phyloP scores from a whole-genome alignment of 2,113 vertebrate species.

The Eptesicus fuscus region DNA sequence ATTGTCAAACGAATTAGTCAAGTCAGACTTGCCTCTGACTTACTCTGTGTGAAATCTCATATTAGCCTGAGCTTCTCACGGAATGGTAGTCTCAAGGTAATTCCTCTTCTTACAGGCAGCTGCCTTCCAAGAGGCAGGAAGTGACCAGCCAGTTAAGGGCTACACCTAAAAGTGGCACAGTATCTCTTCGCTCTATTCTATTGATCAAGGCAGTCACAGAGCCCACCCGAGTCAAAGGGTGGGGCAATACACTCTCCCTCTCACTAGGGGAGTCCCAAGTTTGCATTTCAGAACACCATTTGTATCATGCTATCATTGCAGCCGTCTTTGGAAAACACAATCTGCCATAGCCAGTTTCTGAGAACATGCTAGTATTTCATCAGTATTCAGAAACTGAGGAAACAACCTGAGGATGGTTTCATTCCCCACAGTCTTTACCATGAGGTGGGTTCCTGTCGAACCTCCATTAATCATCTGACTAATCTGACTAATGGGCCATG shows the following conservation, averaged over 20 bases:
- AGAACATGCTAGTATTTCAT: not conserved
- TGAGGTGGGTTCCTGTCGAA: not conserved
- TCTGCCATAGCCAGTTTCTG: not conserved
- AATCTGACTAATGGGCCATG: not conserved
- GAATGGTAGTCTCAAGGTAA: not conserved
- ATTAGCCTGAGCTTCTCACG: constrained; percentile 6
- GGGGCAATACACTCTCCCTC: not conserved
- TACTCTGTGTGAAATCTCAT: not conserved
- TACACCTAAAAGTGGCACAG: not conserved
- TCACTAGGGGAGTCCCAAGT: not conserved
- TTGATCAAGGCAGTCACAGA: not conserved
- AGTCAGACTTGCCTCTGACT: not conserved
- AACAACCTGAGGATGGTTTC: not conserved
- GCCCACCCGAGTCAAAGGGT: not conserved
- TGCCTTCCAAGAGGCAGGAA: not conserved
- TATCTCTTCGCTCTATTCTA: not conserved
- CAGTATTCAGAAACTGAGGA: not conserved
- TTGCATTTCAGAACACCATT: not conserved
- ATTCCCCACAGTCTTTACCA: not conserved
- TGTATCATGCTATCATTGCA: not conserved
- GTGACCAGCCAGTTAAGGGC: not conserved
- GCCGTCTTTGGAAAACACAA: not conserved
- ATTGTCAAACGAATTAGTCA: not conserved
- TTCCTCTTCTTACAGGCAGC: not conserved
- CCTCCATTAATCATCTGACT: not conserved